These are phyloP conservation scores for Hyalella azteca DNA, from an alignment of 2,888 invertebrate genomes.

Conservation along the genomic window DNA sequence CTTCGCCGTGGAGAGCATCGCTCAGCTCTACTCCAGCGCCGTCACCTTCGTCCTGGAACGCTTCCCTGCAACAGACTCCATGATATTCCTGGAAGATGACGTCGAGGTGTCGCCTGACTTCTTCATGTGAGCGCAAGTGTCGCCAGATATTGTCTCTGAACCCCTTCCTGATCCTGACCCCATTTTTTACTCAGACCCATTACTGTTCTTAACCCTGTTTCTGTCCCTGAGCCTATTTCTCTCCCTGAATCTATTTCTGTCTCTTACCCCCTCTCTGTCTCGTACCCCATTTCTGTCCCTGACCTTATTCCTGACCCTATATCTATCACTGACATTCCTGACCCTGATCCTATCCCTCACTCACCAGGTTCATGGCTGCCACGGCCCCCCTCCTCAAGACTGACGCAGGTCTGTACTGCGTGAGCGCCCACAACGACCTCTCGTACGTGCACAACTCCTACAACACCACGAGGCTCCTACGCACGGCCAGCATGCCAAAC, in stretches of 20 bases:
- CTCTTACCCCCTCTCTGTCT: too few relatives aligned
- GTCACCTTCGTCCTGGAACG: conserved; percentile 23
- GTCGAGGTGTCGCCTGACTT: conserved; percentile 44
- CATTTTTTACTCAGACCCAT: too few relatives aligned
- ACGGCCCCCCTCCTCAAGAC: neutral
- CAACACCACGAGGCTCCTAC: neutral
- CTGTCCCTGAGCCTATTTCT: too few relatives aligned
- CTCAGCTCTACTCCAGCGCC: conserved; percentile 41
- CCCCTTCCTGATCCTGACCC: too few relatives aligned
- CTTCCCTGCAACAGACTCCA: conserved; percentile 35
- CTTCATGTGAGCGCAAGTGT: conserved; percentile 40
- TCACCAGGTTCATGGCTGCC: neutral
- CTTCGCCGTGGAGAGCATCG: conserved; percentile 41
- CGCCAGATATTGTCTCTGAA: neutral
- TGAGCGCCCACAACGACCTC: conserved; percentile 26
- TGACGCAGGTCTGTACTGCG: conserved; percentile 19
- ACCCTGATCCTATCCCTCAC: too few relatives aligned
- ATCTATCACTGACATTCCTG: too few relatives aligned
- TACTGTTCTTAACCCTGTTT: too few relatives aligned
- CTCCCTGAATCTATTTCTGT: too few relatives aligned
- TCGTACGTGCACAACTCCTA: conserved; percentile 15
- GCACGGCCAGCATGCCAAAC: conserved; percentile 31
- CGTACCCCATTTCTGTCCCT: too few relatives aligned
- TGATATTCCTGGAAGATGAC: conserved; percentile 50
- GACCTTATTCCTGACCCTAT: too few relatives aligned